Base-by-base conservation (phyloP, 2,888 invertebrate genomes). In the Pterostichus niger region DNA sequence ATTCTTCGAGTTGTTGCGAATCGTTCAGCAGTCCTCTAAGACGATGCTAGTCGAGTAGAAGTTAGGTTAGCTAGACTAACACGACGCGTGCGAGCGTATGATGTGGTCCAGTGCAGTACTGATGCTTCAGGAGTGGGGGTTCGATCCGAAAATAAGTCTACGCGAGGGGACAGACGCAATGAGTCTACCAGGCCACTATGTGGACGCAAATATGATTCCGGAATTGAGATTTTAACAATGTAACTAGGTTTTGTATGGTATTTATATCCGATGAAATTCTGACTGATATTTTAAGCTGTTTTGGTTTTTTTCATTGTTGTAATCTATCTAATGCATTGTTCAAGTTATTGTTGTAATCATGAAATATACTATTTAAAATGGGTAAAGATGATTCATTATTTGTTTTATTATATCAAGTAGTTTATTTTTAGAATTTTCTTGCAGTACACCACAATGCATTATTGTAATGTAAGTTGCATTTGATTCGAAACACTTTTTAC, bases 61-160 rank as follows among this genome's bases (percentile, higher is more conserved):
- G 68, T 71, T 71, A 44, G 68, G 64, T 49, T 49, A 49, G 59
- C 13, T 2, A 6, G 3, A 6, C 13, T 13, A 4, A 10, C 46
- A 9, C 49, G 49, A 1, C n/a, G 52, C 59, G 31, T 24, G 59
- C 17, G 9, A 15, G 54, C 54, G 31, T 54, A 31, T 77, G 77
- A 35, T 77, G 24, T 77, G 54, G 77, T 56, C 77, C 77, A 77
- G 76, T 52, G 54, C 54, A 54, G 54, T 54, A 40, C 40, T 15
- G 15, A 54, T 6, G 54, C 54, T 9, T 6, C 10, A 1, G 71
- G 15, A 46, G 71, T 71, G 71, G 71, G 71, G 71, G 71, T 71
- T 46, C 5, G 44, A 49, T 54, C 54, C 46, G 15, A 71, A 71
- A 71, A 71, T 71, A 71, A 71, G 44, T 17, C 17, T 44, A 9